These are phyloP conservation scores for Parazoanthus darwini DNA, from an alignment of 92 coral and sea anemone genomes.

Conservation along the genomic window DNA sequence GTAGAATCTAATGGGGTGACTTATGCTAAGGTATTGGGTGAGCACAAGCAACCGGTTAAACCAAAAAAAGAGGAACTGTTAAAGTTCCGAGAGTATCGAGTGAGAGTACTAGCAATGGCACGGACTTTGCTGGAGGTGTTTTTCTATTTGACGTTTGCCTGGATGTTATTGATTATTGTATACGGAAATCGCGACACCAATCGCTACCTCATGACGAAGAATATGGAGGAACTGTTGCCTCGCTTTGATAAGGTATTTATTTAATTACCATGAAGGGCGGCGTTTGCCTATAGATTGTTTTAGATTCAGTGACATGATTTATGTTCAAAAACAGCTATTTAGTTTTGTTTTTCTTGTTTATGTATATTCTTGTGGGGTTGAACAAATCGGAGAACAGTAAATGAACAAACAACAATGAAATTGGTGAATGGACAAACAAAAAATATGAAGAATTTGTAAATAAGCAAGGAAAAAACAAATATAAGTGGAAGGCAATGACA, in stretches of 20 bases:
- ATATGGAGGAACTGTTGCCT: slow-evolving; percentile 58
- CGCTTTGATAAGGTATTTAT: slow-evolving; percentile 67
- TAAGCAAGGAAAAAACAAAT: not conserved
- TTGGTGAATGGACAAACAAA: not conserved
- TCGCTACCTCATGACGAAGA: slow-evolving; percentile 76
- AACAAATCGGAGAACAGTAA: too few relatives aligned
- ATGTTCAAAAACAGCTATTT: too few relatives aligned
- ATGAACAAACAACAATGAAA: not conserved
- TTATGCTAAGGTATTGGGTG: slow-evolving; percentile 50
- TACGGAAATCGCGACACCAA: slow-evolving; percentile 79
- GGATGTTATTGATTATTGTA: slow-evolving; percentile 80
- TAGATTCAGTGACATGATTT: too few relatives aligned
- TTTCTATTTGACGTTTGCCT: slow-evolving; percentile 76
- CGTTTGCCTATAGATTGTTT: not conserved
- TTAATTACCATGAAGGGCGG: not conserved
- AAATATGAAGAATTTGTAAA: not conserved
- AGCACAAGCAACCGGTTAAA: slow-evolving; percentile 47
- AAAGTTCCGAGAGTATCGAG: slow-evolving; percentile 74
- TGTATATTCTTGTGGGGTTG: not conserved
- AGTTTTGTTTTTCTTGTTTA: too few relatives aligned
- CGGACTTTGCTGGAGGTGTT: slow-evolving; percentile 70
- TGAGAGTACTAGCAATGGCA: slow-evolving; percentile 80
- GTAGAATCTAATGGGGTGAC: slow-evolving; percentile 36
- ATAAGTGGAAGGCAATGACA: too few relatives aligned
- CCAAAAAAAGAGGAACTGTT: slow-evolving; percentile 69